phyloP scores from a whole-genome alignment of 2,797 vertebrate genomes.

The Cossypha niveicapilla region DNA sequence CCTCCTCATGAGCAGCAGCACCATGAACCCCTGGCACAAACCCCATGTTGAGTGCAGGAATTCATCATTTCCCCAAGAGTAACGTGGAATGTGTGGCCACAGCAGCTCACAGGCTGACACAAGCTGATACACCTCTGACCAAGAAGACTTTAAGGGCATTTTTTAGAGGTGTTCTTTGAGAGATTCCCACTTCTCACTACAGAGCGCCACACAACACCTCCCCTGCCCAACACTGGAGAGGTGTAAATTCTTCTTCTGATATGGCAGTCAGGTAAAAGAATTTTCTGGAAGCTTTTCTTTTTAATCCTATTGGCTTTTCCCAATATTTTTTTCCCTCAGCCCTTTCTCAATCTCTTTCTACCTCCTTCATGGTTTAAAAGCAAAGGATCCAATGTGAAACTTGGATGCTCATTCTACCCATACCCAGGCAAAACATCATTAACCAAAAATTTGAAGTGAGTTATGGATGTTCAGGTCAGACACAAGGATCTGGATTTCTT shows the following conservation, averaged over 20 bases:
- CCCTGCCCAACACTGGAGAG: not conserved
- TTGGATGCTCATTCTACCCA: not conserved
- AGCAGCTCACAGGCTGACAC: not conserved
- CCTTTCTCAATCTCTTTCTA: not conserved
- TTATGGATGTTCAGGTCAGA: not conserved
- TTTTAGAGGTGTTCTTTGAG: not conserved
- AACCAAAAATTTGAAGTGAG: not conserved
- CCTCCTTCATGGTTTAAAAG: not conserved
- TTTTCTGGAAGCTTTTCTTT: not conserved
- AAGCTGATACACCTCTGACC: not conserved
- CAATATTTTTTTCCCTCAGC: not conserved
- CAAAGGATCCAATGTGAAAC: not conserved
- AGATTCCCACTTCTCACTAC: not conserved
- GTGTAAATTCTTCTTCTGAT: not conserved
- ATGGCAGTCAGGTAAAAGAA: not conserved
- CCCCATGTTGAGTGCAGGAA: accelerated
- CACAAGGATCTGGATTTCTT: not conserved
- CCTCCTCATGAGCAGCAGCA: not conserved
- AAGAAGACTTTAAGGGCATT: not conserved
- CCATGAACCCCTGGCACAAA: not conserved
- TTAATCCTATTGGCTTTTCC: not conserved
- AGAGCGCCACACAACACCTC: not conserved
- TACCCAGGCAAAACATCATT: not conserved
- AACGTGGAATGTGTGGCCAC: not conserved
- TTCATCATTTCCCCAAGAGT: not conserved